Percentiles rank a stretch among this genome's conserved stretches.
Conservation (phyloP, 2,888 invertebrate genomes). For the Perizoma flavofasciatum region DNA sequence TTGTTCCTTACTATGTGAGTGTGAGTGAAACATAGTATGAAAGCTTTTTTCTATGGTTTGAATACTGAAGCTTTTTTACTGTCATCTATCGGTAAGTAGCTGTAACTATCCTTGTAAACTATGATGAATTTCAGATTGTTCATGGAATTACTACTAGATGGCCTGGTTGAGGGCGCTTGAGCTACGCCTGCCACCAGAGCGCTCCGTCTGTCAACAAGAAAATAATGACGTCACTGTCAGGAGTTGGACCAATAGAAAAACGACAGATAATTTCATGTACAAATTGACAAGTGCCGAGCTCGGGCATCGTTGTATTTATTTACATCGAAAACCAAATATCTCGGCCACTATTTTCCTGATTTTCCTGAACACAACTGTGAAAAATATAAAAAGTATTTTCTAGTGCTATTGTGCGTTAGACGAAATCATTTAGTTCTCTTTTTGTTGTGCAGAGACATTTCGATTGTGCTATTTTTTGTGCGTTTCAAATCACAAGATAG, state of each 20-base stretch:
- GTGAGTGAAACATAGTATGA: too few relatives aligned
- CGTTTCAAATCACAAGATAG: slow-evolving; percentile 48
- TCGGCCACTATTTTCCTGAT: slow-evolving; percentile 46
- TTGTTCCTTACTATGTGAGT: too few relatives aligned
- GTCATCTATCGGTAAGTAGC: too few relatives aligned
- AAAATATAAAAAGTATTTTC: slow-evolving; percentile 38
- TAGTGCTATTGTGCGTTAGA: slow-evolving; percentile 45
- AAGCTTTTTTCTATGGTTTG: too few relatives aligned
- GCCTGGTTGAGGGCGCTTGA: too few relatives aligned
- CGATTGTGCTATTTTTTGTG: slow-evolving; percentile 40
- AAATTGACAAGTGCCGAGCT: slow-evolving; percentile 76
- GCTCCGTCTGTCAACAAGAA: too few relatives aligned
- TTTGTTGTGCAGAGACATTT: slow-evolving; percentile 16
- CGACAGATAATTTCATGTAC: slow-evolving; percentile 74
- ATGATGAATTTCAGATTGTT: too few relatives aligned
- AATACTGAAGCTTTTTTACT: too few relatives aligned
- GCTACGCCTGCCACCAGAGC: too few relatives aligned
- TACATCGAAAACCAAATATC: slow-evolving; percentile 62
- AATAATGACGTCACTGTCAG: slow-evolving; percentile 45
- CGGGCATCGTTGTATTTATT: slow-evolving; percentile 69
- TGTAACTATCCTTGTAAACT: too few relatives aligned
- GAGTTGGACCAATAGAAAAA: slow-evolving; percentile 70
- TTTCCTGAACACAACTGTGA: slow-evolving; percentile 31
- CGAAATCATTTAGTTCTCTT: slow-evolving; percentile 9
- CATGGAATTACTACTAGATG: too few relatives aligned